Evolutionary conservation across 2,888 invertebrate genomes (phyloP), one percentile per base, ranked within the genome.

Genomic region (Rhagophthalmus giganteus): DNA sequence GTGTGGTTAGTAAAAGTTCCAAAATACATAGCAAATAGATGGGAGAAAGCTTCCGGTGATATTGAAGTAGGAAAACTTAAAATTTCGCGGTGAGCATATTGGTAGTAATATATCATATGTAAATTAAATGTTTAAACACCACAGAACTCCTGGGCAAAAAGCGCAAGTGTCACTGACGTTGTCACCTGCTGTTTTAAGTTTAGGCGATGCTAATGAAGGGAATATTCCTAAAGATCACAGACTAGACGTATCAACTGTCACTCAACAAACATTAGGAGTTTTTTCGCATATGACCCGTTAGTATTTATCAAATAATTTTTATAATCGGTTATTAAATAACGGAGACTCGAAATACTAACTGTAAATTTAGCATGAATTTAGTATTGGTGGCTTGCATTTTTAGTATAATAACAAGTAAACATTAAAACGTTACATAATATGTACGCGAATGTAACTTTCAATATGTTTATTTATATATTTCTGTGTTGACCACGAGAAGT

Each of bases 1-100:
- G 93, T 97, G 7, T 97, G 97, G 97, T 81, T 97, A 4, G 97
- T 97, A 0, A 97, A 97, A 78, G 88, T 89, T 6, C 97, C 97
- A 1, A 97, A 97, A 77, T 97, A 97, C 74, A 87, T 97, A 62
- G 91, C 95, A 2, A 91, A 90, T 65, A 87, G 90, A 78, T 97
- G 97, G 97, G 90, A 93, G 70, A 92, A 90, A 71, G 87, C 92
- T 5, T 84, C 88, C n/a, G 89, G 90, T 30, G 90, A 90, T 69
- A 85, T 91, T 67, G 94, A 95, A 79, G 95, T 96, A 31, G 97
- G 95, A 8, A 94, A 94, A 75, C 78, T 97, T 41, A 88, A 87
- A 69, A 96, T 97, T 66, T 83, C 85, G 16, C 87, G 90, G 76
- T 85, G 78, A 16, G 11, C 3, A 7, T n/a, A 34, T 24, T 15